Evolutionary conservation across 2,888 invertebrate genomes (phyloP).

Genomic region (Ormia ochracea): DNA sequence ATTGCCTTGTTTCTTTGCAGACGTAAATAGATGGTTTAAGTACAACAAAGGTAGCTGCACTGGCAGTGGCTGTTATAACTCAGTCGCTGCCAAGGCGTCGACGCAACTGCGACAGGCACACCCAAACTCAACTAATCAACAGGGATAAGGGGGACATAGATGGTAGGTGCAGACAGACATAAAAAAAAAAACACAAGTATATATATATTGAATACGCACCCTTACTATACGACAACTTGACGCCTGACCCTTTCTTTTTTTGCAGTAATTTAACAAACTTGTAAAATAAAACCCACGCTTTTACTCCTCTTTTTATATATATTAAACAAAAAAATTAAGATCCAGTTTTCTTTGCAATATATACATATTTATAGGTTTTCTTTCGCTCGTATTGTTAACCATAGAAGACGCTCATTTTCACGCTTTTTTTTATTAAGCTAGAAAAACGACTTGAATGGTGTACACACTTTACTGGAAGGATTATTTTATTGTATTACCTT

Average conservation of each 20-base stretch:
- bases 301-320: neutral
- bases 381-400: neutral
- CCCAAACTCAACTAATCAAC: slow-evolving; percentile 68
- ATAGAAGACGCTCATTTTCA: slow-evolving; percentile 21
- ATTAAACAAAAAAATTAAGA: slow-evolving; percentile 6
- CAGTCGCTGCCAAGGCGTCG: slow-evolving; percentile 67
- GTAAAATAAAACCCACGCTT: slow-evolving; percentile 23
- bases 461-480: slow-evolving; percentile 44
- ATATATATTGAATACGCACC: slow-evolving; percentile 45
- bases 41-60: slow-evolving; percentile 47
- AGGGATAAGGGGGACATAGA: slow-evolving; percentile 55
- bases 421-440: slow-evolving; percentile 7
- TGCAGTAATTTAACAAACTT: slow-evolving; percentile 26
- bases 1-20: slow-evolving; percentile 47
- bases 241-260: slow-evolving; percentile 29
- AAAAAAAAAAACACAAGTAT: slow-evolving; percentile 48
- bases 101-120: slow-evolving; percentile 73
- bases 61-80: slow-evolving; percentile 42
- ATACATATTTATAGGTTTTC: neutral
- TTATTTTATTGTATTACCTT: slow-evolving; percentile 8
- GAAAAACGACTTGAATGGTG: slow-evolving; percentile 41
- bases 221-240: slow-evolving; percentile 27
- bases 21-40: slow-evolving; percentile 35
- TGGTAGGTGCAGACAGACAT: slow-evolving; percentile 48
- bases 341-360: slow-evolving; percentile 9